Conservation (phyloP, 2,113 vertebrate genomes). For the Gobio gobio region DNA sequence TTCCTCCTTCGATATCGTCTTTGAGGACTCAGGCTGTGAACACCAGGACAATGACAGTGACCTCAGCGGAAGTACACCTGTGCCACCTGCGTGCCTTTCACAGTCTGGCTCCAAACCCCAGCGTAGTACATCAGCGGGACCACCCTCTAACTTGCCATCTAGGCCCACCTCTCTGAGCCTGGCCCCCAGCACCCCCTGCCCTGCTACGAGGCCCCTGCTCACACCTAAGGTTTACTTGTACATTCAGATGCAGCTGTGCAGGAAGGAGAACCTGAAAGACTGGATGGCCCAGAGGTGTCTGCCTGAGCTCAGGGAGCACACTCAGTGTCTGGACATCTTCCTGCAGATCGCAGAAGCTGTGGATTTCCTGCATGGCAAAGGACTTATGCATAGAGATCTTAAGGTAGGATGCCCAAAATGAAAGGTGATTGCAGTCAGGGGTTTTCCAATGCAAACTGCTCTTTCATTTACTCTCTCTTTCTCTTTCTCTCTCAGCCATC, state of each 20-base stretch:
- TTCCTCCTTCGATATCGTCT: constrained; percentile 92
- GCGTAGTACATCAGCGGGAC: constrained; percentile 62
- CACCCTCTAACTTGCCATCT: constrained; percentile 71
- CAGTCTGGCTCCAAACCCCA: constrained; percentile 75
- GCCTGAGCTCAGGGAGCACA: constrained; percentile 85
- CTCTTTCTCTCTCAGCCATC: constrained; percentile 81
- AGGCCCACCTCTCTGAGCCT: constrained; percentile 87
- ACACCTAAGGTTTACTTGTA: constrained; percentile 96
- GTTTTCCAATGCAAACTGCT: neutral
- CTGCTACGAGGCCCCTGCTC: constrained; percentile 75
- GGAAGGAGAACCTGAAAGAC: constrained; percentile 98
- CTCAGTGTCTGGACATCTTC: constrained; percentile 91
- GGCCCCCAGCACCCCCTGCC: constrained; percentile 63
- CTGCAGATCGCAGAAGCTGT: constrained; percentile 96
- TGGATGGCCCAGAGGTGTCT: constrained; percentile 90
- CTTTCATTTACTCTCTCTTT: neutral
- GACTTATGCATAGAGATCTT: constrained; percentile 98
- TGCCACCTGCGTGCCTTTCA: constrained; percentile 73
- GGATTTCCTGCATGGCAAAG: constrained; percentile 93
- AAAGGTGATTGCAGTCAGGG: neutral
- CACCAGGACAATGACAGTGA: constrained; percentile 75
- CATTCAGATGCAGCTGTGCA: constrained; percentile 98
- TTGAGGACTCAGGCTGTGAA: constrained; percentile 94
- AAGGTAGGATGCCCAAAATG: constrained; percentile 79
- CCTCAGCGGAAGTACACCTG: constrained; percentile 39